Percentiles rank a stretch among this genome's conserved stretches.
Conservation (phyloP, 2,113 vertebrate genomes). For the Cyphomyrus discorhynchus region DNA sequence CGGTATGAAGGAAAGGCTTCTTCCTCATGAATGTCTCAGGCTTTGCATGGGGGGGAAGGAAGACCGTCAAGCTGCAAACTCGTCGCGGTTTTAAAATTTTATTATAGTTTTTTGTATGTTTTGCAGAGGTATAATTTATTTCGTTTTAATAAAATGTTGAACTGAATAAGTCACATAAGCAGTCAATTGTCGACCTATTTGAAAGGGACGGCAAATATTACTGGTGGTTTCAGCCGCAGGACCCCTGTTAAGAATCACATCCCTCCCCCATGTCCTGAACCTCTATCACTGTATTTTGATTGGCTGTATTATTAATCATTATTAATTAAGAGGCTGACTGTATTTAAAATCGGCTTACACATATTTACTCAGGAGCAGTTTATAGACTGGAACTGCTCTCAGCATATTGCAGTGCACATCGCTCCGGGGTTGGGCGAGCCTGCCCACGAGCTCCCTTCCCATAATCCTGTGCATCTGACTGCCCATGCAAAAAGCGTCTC, state of each 20-base stretch:
- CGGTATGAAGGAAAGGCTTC: not conserved
- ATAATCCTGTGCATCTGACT: not conserved
- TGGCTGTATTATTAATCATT: not conserved
- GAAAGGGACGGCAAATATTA: not conserved
- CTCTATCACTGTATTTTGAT: not conserved
- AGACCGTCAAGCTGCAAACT: not conserved
- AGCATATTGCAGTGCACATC: not conserved
- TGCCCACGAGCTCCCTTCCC: not conserved
- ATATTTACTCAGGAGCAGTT: not conserved
- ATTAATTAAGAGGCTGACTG: not conserved
- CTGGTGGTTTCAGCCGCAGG: not conserved
- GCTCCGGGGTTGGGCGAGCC: not conserved
- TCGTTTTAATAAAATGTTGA: not conserved
- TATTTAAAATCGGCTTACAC: not conserved
- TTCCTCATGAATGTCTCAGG: not conserved
- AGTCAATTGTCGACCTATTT: not conserved
- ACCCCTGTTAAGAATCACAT: not conserved
- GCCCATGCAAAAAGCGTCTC: not conserved
- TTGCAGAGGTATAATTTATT: not conserved
- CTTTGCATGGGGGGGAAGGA: not conserved
- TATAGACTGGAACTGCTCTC: not conserved
- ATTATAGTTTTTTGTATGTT: not conserved
- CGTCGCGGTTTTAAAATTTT: not conserved
- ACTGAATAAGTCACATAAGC: not conserved
- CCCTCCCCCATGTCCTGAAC: not conserved